Conservation (phyloP, 1,140 invertebrate genomes). For the Drosophila auraria region DNA sequence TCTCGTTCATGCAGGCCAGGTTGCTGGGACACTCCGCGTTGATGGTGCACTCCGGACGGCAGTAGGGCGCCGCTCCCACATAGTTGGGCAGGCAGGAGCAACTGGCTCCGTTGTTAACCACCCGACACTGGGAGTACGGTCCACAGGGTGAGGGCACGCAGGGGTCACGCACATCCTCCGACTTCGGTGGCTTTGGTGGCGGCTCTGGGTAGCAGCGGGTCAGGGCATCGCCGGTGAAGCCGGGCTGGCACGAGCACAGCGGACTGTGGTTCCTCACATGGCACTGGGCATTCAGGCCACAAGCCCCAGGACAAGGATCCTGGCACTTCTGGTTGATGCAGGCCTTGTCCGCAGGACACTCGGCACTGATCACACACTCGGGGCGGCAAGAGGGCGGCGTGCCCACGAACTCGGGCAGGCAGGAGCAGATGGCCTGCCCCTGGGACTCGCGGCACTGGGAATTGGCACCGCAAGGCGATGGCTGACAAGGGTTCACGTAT, state of each 20-base stretch:
- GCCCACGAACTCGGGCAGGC: slow-evolving; percentile 90
- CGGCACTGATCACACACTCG: slow-evolving; percentile 93
- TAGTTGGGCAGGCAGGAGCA: slow-evolving; percentile 90
- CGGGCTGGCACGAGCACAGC: slow-evolving; percentile 91
- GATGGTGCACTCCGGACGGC: slow-evolving; percentile 90
- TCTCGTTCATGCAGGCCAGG: slow-evolving; percentile 89
- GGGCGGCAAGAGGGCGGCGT: slow-evolving; percentile 91
- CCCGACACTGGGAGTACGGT: slow-evolving; percentile 89
- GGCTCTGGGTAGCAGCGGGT: slow-evolving; percentile 89
- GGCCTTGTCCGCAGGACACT: slow-evolving; percentile 92
- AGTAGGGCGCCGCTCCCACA: slow-evolving; percentile 90
- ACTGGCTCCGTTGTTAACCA: slow-evolving; percentile 87
- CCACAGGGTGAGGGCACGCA: slow-evolving; percentile 92
- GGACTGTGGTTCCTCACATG: slow-evolving; percentile 94
- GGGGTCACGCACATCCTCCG: slow-evolving; percentile 88
- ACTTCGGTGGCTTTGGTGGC: slow-evolving; percentile 85
- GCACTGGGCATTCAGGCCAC: slow-evolving; percentile 92
- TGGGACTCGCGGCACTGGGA: slow-evolving; percentile 90
- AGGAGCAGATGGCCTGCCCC: slow-evolving; percentile 92
- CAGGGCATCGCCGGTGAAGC: slow-evolving; percentile 93
- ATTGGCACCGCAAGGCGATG: slow-evolving; percentile 89
- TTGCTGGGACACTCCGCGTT: slow-evolving; percentile 90
- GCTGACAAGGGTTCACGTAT: slow-evolving; percentile 90
- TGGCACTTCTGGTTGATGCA: slow-evolving; percentile 94
- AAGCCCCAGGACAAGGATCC: slow-evolving; percentile 93